Evolutionary conservation across 2,888 invertebrate species (phyloP), one percentile per base, ranked within the genome.

Genomic region (Ethmia dodecea): DNA sequence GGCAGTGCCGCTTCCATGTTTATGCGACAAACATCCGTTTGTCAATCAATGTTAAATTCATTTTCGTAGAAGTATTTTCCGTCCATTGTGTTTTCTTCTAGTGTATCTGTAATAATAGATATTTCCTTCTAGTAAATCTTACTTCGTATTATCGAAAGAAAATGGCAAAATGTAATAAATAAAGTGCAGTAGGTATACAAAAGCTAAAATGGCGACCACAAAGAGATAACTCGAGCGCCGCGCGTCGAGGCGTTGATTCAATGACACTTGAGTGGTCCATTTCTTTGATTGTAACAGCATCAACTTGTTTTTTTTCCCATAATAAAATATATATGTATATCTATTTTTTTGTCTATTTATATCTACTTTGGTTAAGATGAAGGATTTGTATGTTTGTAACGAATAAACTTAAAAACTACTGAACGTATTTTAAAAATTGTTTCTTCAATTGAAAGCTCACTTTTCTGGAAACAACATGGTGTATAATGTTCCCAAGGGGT

Each of bases 1-100:
- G 81, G 81, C 42, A 83, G 47, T 25, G 83, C 72, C 30, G 86
- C 78, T 54, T 84, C 86, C 86, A 86, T 86, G 32, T 61, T 76
- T 50, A 47, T 34, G 43, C 13, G 6, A 28, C 33, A 18, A 18
- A 2, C n/a, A 1, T 27, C 2, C 13, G 16, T 29, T 33, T 33
- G 25, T 32, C 13, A 25, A 11, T 25, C 32, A 38, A 40, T 43
- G 35, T 38, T 26, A 31, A 30, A 33, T 28, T 41, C 35, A 39
- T 43, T 30, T 41, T 41, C 35, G 28, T 38, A 13, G 33, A 3
- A n/a, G 16, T 27, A 22, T 5, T 22, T 9, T 27, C 25, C 33
- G 13, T 30, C 26, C 26, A 32, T 32, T 16, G 24, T 9, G 10
- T 20, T 13, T 16, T 3, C 3, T 20, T 11, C 11, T 25, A 8